Conservation (phyloP, 2,888 invertebrate species). For the Cosmia trapezina region DNA sequence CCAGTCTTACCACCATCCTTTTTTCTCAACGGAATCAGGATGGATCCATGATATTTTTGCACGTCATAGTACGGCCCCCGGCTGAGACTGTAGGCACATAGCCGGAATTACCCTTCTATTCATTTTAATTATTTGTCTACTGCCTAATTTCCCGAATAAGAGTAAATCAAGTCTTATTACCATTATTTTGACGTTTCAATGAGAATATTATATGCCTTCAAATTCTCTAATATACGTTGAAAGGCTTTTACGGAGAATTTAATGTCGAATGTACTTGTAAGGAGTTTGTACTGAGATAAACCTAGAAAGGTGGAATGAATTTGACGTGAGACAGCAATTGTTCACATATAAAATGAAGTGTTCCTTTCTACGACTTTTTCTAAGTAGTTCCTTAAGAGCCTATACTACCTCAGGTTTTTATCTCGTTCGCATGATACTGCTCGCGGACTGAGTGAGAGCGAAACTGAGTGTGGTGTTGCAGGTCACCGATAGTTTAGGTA, state of each 20-base stretch:
- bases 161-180: slow-evolving; percentile 43
- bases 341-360: slow-evolving; percentile 30
- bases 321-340: slow-evolving; percentile 41
- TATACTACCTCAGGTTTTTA: too few species aligned
- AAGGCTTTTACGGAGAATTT: slow-evolving; percentile 54
- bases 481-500: too few species aligned
- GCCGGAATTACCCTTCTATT: neutral
- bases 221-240: slow-evolving; percentile 42
- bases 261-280: slow-evolving; percentile 16
- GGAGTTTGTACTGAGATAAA: slow-evolving; percentile 18
- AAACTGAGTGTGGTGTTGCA: too few species aligned
- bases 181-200: slow-evolving; percentile 52
- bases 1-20: too few species aligned
- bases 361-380: slow-evolving; percentile 11
- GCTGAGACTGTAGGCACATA: neutral
- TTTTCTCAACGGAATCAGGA: too few species aligned
- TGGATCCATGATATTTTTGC: too few species aligned
- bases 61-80: too few species aligned
- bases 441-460: too few species aligned
- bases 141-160: slow-evolving; percentile 28
- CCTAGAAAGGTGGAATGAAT: slow-evolving; percentile 4
- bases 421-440: too few species aligned
- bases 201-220: slow-evolving; percentile 54
- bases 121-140: neutral
- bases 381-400: slow-evolving; percentile 7